Base-by-base conservation (phyloP, 2,113 vertebrate genomes). In the Thamnaconus septentrionalis region DNA sequence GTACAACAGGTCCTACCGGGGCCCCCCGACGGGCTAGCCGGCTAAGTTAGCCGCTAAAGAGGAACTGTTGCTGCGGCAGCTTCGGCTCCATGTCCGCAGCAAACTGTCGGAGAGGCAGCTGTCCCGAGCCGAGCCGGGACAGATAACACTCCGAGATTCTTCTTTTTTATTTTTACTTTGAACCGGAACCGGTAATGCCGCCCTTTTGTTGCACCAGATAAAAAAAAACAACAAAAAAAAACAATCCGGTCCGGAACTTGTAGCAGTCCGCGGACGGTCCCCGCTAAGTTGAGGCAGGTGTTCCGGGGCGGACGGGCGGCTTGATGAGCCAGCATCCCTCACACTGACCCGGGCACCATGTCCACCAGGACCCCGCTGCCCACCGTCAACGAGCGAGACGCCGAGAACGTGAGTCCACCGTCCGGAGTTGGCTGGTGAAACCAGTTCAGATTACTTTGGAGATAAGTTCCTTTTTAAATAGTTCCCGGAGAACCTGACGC, bases 321-420 rank as follows among this genome's bases (percentile, higher is more conserved):
- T 76, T 66, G 66, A 77, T 77, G 79, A 70, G 9, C 63, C 62
- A 40, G 49, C 41, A 43, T 49, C 11, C 47, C 18, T 47, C 66
- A n/a, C 48, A 12, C 31, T 81, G 79, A 77, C 45, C 70, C 57
- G 56, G 63, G 48, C 49, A 81, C 47, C 59, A 81, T 75, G 79
- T 81, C 79, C 59, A 10, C 67, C 50, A 78, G 79, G 68, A 78
- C 75, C 53, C 79, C 68, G 2, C 75, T 81, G 53, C 64, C 79
- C 53, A 78, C 79, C 1, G 79, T 56, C 54, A 56, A 42, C 54
- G 41, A 56, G 41, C 54, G 54, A 41, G 54, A 56, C 54, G 41
- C 53, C 8, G 18, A 31, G 18, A 31, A 31, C 18, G 18, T 31
- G 18, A 31, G 18, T 31, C 18, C 18, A 31, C 18, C 18, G 18